phyloP scores from a whole-genome alignment of 2,113 vertebrate species.

The Benitochromis conjunctus region DNA sequence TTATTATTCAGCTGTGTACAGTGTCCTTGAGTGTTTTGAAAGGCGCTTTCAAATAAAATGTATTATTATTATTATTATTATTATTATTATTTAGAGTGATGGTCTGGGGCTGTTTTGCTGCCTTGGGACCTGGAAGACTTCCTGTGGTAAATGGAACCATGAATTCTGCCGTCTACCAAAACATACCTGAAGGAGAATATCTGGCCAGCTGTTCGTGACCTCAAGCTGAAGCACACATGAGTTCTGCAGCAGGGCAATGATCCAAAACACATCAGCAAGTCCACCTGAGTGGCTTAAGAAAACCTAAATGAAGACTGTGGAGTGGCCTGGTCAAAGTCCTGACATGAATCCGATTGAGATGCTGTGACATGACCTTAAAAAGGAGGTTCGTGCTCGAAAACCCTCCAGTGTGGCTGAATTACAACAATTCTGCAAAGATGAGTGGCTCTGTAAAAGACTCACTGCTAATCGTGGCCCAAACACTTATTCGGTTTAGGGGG shows the following conservation, averaged over 20 bases:
- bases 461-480: rapidly evolving
- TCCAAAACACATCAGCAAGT: background rate
- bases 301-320: too few relatives aligned
- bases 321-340: too few relatives aligned
- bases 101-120: background rate
- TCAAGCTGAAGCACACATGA: background rate
- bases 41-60: too few relatives aligned
- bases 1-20: too few relatives aligned
- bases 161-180: background rate
- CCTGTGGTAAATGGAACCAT: background rate
- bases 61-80: too few relatives aligned
- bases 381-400: too few relatives aligned
- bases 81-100: too few relatives aligned
- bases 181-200: background rate
- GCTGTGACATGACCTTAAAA: too few relatives aligned
- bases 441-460: background rate
- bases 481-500: background rate
- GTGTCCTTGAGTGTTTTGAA: too few relatives aligned
- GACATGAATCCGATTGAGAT: too few relatives aligned
- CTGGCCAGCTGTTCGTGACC: background rate
- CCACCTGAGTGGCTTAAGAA: too few relatives aligned
- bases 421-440: background rate
- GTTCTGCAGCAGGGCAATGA: background rate
- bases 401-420: too few relatives aligned
- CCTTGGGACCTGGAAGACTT: background rate